These are phyloP conservation scores for Erinaceus europaeus DNA, from an alignment of 2,113 vertebrate species.

Conservation along the genomic window DNA sequence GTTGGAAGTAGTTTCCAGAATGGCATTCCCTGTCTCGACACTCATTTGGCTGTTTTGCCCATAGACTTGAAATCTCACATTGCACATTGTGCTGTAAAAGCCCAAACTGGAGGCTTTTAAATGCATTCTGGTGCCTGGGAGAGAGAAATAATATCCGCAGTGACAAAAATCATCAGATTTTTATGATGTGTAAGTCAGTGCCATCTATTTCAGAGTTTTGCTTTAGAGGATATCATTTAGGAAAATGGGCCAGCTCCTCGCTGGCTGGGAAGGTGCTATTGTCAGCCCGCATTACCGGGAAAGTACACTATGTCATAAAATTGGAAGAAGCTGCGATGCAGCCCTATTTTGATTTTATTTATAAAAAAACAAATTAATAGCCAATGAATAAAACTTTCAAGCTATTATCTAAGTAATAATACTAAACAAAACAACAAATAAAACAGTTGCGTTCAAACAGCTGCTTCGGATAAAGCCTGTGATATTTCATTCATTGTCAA, in stretches of 20 bases:
- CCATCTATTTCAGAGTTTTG: constrained; percentile 65
- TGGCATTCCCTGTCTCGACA: fast-evolving
- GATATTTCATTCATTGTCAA: constrained; percentile 72
- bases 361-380: constrained; percentile 77
- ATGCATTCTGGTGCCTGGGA: constrained; percentile 49
- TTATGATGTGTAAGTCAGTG: constrained; percentile 51
- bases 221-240: constrained; percentile 64
- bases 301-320: constrained; percentile 58
- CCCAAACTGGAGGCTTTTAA: constrained; percentile 49
- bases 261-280: constrained; percentile 61
- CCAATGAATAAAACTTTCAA: constrained; percentile 72
- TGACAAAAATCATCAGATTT: constrained; percentile 69
- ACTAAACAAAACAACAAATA: constrained; percentile 68
- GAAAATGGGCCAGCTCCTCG: constrained; percentile 47
- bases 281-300: constrained; percentile 52
- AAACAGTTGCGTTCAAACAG: constrained; percentile 68
- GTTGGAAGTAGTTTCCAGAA: neutral
- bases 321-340: constrained; percentile 17
- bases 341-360: constrained; percentile 65
- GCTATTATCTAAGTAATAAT: constrained; percentile 70
- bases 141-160: constrained; percentile 59
- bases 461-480: constrained; percentile 64
- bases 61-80: neutral
- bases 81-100: constrained; percentile 45
- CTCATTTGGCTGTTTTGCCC: neutral